phyloP scores from a whole-genome alignment of 2,888 invertebrate species.

The Erebia epiphron region DNA sequence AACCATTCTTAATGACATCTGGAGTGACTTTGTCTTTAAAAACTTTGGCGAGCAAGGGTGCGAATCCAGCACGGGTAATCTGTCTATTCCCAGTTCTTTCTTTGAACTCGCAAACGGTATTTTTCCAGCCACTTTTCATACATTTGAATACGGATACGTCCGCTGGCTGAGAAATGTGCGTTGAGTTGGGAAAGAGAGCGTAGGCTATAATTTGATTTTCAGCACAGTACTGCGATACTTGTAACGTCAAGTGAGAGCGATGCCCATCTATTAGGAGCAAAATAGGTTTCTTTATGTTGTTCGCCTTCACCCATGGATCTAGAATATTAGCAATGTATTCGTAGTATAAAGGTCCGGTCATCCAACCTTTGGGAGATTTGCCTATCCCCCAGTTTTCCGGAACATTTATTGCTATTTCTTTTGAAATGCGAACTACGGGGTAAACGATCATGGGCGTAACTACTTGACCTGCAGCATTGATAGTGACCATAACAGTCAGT shows the following conservation, averaged over 20 bases:
- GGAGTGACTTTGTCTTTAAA: slow-evolving; percentile 3
- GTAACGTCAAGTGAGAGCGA: background rate
- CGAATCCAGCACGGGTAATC: slow-evolving; percentile 1
- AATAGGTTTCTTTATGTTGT: background rate
- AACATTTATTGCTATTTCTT: slow-evolving; percentile 40
- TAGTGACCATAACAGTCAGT: slow-evolving; percentile 47
- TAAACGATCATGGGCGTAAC: slow-evolving; percentile 45
- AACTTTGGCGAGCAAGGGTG: slow-evolving; percentile 1
- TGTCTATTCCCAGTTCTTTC: slow-evolving; percentile 1
- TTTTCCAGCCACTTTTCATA: slow-evolving; percentile 20
- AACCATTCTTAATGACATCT: slow-evolving; percentile 8
- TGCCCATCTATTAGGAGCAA: too few species aligned
- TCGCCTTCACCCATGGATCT: background rate
- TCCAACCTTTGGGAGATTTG: slow-evolving; percentile 50
- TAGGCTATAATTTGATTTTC: slow-evolving; percentile 1
- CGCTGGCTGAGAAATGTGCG: slow-evolving; percentile 1
- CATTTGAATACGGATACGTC: slow-evolving; percentile 12
- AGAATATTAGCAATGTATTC: slow-evolving; percentile 45
- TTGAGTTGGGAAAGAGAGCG: slow-evolving; percentile 1
- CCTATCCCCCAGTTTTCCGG: slow-evolving; percentile 47
- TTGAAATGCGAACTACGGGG: slow-evolving; percentile 45
- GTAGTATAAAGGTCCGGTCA: slow-evolving; percentile 48
- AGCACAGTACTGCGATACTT: slow-evolving; percentile 1
- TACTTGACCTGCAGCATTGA: slow-evolving; percentile 42
- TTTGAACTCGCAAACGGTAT: slow-evolving; percentile 8